Conservation (phyloP, 2,113 vertebrate genomes). For the Sebastes schlegelii region DNA sequence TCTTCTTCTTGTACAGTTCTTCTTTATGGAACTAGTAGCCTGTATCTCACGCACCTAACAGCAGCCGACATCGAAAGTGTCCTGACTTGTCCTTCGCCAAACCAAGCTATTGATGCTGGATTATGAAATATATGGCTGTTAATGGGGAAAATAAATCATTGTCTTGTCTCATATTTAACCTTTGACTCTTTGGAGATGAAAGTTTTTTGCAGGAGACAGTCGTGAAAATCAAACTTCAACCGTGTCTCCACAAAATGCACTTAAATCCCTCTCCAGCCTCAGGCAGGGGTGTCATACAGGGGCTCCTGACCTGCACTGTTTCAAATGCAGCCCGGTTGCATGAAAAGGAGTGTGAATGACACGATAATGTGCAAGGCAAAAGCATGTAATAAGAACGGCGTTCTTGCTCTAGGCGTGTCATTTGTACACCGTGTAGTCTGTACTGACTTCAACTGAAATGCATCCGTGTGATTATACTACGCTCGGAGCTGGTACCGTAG, state of each 20-base stretch:
- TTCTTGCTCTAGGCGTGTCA: too few relatives aligned
- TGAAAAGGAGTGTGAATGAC: too few relatives aligned
- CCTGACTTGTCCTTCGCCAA: not conserved
- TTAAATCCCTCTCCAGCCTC: constrained; percentile 19
- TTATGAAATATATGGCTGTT: not conserved
- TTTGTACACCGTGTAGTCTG: too few relatives aligned
- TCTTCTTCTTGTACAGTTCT: not conserved
- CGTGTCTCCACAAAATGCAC: not conserved
- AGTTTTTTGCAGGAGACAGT: not conserved
- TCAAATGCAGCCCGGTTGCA: not conserved
- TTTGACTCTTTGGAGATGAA: not conserved
- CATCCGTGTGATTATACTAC: too few relatives aligned
- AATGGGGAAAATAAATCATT: constrained; percentile 8
- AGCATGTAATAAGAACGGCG: too few relatives aligned
- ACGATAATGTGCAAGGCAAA: too few relatives aligned
- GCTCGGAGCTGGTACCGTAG: too few relatives aligned
- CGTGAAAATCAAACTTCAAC: constrained; percentile 7
- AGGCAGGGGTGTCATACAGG: not conserved
- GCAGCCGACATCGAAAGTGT: not conserved
- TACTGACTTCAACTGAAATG: too few relatives aligned
- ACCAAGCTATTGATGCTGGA: not conserved
- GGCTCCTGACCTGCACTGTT: not conserved
- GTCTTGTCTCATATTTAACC: constrained; percentile 7
- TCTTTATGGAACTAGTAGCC: not conserved
- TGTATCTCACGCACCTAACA: not conserved